Evolutionary conservation across 2,113 vertebrate genomes (phyloP), one percentile per base, ranked within the genome.

Genomic region (Misgurnus anguillicaudatus): DNA sequence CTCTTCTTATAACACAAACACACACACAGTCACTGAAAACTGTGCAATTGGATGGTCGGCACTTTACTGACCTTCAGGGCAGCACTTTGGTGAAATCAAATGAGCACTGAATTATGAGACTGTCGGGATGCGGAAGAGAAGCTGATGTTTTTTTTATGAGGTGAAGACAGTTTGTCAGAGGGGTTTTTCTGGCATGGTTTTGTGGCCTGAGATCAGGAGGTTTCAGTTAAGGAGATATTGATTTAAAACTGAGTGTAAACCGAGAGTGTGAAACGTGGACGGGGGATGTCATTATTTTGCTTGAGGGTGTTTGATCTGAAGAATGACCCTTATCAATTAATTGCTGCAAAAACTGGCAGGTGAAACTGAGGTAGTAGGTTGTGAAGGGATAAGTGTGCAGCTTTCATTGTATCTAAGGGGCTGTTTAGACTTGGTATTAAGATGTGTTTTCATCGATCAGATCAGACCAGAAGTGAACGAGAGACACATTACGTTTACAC

Each of bases 61-160:
- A 19, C 67, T 79, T 31, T 41, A 51, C 42, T 61, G 36, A 72
- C 77, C 77, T 38, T 42, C 45, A 64, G 68, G 60, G n/a, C 58
- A 79, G 47, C 45, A 21, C 77, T 62, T 45, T 24, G 9, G 58
- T 36, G 9, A 72, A 72, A 79, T 79, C 58, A 79, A 71, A 79
- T 79, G 38, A 71, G 58, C 53, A 51, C 57, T 13, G 77, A 63
- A 64, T 71, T 79, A 71, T 47, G 24, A 64, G 58, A 51, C 45
- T 57, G 38, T 21, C 38, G 58, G 47, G 69, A 73, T 63, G 48
- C 53, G 39, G 47, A 42, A 38, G 39, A 51, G 67, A 72, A 17
- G 14, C 4, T 5, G 31, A 9, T 53, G 39, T n/a, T 21, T 74
- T 74, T 74, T 80, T 80, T 66, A 73, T 65, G 60, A 74, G 69